Base-by-base conservation (phyloP, 2,113 vertebrate species). In the Megalops atlanticus region DNA sequence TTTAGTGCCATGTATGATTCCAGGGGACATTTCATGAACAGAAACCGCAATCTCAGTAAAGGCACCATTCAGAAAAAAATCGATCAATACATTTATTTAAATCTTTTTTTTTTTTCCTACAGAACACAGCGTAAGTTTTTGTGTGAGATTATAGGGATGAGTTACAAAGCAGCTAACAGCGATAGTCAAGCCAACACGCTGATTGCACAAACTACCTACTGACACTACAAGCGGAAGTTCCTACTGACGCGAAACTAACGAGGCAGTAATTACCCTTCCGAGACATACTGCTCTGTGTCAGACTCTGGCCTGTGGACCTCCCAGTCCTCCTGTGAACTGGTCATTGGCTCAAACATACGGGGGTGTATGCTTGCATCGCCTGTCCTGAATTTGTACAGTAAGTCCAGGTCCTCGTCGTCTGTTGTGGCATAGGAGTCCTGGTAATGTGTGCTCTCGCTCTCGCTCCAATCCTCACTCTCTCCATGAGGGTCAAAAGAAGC, bases 331-430 rank as follows among this genome's bases (percentile, higher is more conserved):
- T 14, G 3, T 27, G 31, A 79, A 33, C 64, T 64, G 15, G 18
- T 38, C 24, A 40, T 10, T 31, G 8, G 2, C n/a, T 70, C 16
- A 79, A 43, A 47, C 5, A 10, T 27, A 70, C 10, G 31, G 15
- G 58, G 77, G 8, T 33, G 31, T 4, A 21, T 24, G 6, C 21
- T n/a, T n/a, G n/a, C n/a, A n/a, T n/a, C 38, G 24, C 38, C 77
- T 7, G 18, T 71, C 16, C 77, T 43, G 40, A 78, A 78, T 35
- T 70, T 69, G 64, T 43, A 33, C 15, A 70, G 18, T 43, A 79
- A 69, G 39, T 71, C 68, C 21, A 24, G 68, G 78, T 43, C 78
- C 18, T 47, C 77, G 18, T 71, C 72, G 72, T 74, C 72, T n/a
- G 72, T 74, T 24, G 72, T 41, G 18, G 72, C 35, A 41, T 41